phyloP scores from a whole-genome alignment of 2,797 vertebrate species.

The Microctenopoma lineatum region DNA sequence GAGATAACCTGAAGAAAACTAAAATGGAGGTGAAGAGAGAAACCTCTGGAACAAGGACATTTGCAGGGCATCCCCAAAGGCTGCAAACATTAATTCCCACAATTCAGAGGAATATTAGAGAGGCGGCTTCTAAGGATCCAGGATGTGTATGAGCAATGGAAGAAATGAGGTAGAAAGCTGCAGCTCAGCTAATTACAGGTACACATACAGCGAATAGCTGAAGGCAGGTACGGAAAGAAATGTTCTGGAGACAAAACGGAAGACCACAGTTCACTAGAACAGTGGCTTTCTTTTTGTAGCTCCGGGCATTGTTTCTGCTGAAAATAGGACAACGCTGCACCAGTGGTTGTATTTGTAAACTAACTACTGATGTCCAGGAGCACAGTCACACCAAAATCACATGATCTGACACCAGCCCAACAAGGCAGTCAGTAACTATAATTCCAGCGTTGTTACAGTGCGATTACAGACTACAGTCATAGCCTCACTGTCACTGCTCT shows the following conservation, averaged over 20 bases:
- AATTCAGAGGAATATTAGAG: not conserved
- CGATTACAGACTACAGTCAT: too few relatives aligned
- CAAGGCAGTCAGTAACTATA: too few relatives aligned
- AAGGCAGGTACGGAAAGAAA: not conserved
- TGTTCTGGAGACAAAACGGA: not conserved
- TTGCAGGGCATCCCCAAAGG: not conserved
- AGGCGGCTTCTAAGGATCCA: not conserved
- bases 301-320: too few relatives aligned
- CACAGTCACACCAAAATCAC: too few relatives aligned
- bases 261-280: not conserved
- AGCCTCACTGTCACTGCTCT: too few relatives aligned
- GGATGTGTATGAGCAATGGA: not conserved
- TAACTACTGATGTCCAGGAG: too few relatives aligned
- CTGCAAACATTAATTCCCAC: not conserved
- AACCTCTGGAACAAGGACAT: not conserved
- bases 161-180: not conserved
- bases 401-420: too few relatives aligned
- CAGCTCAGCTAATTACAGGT: not conserved
- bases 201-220: not conserved
- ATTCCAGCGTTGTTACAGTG: too few relatives aligned
- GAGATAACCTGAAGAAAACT: not conserved
- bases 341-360: too few relatives aligned
- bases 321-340: too few relatives aligned
- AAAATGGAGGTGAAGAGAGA: conserved; percentile 3
- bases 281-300: not conserved